A percentile compares a stretch with the other conserved stretches of the same genome.
Conservation (phyloP, 2,113 vertebrate genomes). For the Salvelinus alpinus region DNA sequence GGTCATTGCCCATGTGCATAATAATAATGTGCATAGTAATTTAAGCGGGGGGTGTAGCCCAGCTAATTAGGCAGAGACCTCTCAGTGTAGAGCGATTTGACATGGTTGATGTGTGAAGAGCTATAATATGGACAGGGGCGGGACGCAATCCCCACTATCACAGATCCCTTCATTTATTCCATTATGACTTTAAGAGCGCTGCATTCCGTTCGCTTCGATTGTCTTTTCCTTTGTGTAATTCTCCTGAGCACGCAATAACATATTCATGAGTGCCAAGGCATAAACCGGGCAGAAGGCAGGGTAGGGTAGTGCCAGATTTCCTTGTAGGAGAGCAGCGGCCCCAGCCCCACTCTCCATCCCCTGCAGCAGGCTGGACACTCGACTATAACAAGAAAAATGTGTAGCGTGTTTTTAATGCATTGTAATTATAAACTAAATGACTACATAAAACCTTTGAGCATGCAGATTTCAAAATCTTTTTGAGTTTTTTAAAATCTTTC, state of each 20-base stretch:
- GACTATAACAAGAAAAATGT: background rate
- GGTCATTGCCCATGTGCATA: background rate
- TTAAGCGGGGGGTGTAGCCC: background rate
- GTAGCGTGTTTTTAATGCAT: background rate
- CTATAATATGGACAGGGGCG: background rate
- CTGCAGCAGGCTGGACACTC: background rate
- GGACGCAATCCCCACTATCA: background rate
- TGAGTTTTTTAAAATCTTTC: background rate
- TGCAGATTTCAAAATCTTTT: background rate
- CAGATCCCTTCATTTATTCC: constrained; percentile 35
- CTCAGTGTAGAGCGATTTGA: background rate
- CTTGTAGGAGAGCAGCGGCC: background rate
- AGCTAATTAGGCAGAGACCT: background rate
- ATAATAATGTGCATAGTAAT: background rate
- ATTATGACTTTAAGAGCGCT: constrained; percentile 40
- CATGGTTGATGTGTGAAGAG: background rate
- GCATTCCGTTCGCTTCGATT: constrained; percentile 4
- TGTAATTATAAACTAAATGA: background rate
- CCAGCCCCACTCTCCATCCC: background rate
- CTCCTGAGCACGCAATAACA: constrained; percentile 20
- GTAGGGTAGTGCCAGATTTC: background rate
- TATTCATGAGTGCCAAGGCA: constrained; percentile 32
- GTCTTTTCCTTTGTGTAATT: constrained; percentile 2
- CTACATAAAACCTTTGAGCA: constrained; percentile 13
- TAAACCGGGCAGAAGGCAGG: background rate